These are phyloP conservation scores for Uria aalge DNA, from an alignment of 2,113 vertebrate genomes.

Conservation along the genomic window DNA sequence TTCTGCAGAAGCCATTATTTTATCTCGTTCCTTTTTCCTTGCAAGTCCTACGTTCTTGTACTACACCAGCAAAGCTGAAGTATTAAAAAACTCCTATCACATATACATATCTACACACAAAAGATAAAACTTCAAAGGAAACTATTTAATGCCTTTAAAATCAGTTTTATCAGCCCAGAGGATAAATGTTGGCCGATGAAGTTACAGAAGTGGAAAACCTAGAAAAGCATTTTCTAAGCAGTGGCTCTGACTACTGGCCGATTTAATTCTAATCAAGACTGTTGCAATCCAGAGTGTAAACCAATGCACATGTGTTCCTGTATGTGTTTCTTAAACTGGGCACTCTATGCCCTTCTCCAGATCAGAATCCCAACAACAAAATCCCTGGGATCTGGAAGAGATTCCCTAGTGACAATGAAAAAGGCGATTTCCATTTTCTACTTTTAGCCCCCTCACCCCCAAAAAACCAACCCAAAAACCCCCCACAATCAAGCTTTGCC, in stretches of 20 bases:
- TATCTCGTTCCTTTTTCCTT: neutral
- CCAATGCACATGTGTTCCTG: fast-evolving
- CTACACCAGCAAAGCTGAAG: neutral
- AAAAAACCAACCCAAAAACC: neutral
- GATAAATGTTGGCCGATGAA: neutral
- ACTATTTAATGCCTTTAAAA: neutral
- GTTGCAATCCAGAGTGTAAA: neutral
- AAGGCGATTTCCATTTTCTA: neutral
- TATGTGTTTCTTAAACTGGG: neutral
- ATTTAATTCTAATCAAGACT: neutral
- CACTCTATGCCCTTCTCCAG: neutral
- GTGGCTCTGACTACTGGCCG: neutral
- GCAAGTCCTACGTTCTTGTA: neutral
- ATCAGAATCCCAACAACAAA: neutral
- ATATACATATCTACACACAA: neutral
- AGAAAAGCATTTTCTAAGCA: neutral
- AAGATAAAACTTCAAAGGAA: neutral
- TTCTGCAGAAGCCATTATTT: neutral
- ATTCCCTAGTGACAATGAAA: neutral
- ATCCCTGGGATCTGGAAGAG: neutral
- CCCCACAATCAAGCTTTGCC: neutral
- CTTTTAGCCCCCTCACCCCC: neutral
- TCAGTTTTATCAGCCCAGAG: neutral
- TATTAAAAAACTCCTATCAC: neutral
- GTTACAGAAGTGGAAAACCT: neutral